Evolutionary conservation across 2,797 vertebrate species (phyloP), one percentile per base, ranked within the genome.

Genomic region (Bovichtus variegatus): DNA sequence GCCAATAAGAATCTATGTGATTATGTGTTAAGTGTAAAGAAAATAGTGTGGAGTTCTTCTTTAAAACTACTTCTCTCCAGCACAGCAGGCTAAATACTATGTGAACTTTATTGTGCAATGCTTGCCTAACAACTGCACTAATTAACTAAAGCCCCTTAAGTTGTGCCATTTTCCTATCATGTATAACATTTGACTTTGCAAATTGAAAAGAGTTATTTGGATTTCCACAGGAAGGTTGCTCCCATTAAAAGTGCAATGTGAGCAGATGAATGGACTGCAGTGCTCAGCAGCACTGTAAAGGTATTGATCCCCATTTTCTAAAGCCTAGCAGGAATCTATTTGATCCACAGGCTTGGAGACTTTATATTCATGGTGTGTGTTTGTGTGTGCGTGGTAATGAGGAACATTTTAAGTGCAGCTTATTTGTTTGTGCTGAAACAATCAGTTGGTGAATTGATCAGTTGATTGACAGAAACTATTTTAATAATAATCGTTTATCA

Each of bases 231-330:
- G 87, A 86, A 78, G 84, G 76, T 81, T 80, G 31, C 49, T 81
- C 53, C 87, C 88, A 89, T 92, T 92, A 89, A 91, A 82, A 86
- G 78, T 81, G 92, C 92, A 84, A 77, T 47, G 84, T 85, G 85
- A 91, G 89, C 87, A 84, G 90, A 93, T 89, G 91, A 86, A 91
- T 91, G 91, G 74, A 78, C 81, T 91, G 90, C 88, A 89, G 62
- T 23, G 87, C 89, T 92, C 88, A 92, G 88, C 83, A 87, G 61
- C 87, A 85, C 92, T 92, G 92, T 88, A 92, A 83, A 92, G 84
- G 74, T 93, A 94, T 95, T 78, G 93, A 94, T 94, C 88, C 71
- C 74, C 25, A 86, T 79, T 90, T 88, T 67, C 78, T 82, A 87
- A 93, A 93, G 91, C 89, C 83, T 50, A 12, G 71, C 78, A 34